Evolutionary conservation across 2,888 invertebrate genomes (phyloP).

Genomic region (Lithodes maja): DNA sequence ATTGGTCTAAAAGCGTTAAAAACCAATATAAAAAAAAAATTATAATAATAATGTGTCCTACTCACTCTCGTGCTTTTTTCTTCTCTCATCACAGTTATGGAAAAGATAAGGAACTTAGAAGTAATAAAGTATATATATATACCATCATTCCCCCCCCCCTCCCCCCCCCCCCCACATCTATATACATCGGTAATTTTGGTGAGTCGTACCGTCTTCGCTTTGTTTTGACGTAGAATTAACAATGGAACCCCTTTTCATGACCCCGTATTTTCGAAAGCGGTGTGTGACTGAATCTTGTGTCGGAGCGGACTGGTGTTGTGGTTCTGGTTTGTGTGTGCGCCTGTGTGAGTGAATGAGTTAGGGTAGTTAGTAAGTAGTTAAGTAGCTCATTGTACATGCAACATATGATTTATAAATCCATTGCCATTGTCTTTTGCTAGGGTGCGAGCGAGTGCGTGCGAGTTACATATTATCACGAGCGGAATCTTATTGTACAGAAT

Average conservation of each 20-base stretch:
- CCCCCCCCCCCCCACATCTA: not conserved
- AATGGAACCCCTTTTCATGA: not conserved
- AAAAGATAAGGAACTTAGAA: conserved; percentile 11
- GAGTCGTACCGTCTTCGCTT: not conserved
- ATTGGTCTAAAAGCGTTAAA: conserved; percentile 6
- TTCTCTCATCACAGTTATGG: conserved; percentile 30
- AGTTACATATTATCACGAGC: no score
- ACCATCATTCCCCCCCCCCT: not conserved
- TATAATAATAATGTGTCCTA: not conserved
- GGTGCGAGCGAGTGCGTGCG: no score
- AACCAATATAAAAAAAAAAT: not conserved
- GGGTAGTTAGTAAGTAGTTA: not conserved
- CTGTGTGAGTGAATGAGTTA: no score
- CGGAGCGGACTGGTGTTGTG: not conserved
- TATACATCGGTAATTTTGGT: not conserved
- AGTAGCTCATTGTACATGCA: not conserved
- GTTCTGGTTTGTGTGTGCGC: not conserved
- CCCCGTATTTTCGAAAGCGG: not conserved
- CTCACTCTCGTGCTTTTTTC: not conserved
- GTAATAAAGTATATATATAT: not conserved
- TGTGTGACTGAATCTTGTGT: not conserved
- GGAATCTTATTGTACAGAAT: no score
- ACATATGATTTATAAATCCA: not conserved
- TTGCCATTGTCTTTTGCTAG: no score
- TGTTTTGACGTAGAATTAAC: not conserved